phyloP scores from a whole-genome alignment of 2,888 invertebrate genomes.

The Palloptera scutellata region DNA sequence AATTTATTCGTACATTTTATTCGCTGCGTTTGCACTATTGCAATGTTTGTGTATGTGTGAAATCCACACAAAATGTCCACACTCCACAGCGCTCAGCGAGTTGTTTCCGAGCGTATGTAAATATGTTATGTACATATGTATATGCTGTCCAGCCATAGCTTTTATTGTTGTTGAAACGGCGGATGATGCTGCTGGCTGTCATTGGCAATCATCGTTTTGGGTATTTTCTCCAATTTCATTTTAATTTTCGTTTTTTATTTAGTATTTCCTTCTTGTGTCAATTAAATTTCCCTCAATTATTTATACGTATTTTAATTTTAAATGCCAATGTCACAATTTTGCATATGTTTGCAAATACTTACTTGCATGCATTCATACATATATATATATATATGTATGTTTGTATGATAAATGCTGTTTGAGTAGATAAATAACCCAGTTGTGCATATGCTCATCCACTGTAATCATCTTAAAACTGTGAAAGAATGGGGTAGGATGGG shows the following conservation, averaged over 20 bases:
- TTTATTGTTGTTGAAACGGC: conserved; percentile 6
- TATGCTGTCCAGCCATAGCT: conserved; percentile 13
- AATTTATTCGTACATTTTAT: background rate
- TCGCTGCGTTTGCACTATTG: too few relatives aligned
- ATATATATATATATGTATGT: too few relatives aligned
- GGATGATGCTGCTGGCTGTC: background rate
- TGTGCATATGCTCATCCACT: too few relatives aligned
- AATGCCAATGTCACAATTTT: conserved; percentile 28
- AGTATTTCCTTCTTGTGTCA: background rate
- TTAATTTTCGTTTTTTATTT: conserved; percentile 6
- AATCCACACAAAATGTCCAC: too few relatives aligned
- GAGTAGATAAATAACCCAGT: too few relatives aligned
- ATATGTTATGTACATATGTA: too few relatives aligned
- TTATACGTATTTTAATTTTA: conserved; percentile 29
- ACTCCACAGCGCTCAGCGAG: too few relatives aligned
- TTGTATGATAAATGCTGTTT: too few relatives aligned
- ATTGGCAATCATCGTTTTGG: conserved; percentile 10
- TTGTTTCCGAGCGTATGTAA: too few relatives aligned
- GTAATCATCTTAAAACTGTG: too few relatives aligned
- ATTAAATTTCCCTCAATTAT: conserved; percentile 28
- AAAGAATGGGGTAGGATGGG: too few relatives aligned
- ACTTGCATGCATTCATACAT: background rate
- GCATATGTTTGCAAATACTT: background rate
- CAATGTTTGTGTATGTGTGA: background rate
- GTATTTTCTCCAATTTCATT: conserved; percentile 14